Percentiles rank a stretch among this genome's conserved stretches.
Evolutionary conservation across 2,888 invertebrate genomes (phyloP).

Genomic region (Anoplius nigerrimus): DNA sequence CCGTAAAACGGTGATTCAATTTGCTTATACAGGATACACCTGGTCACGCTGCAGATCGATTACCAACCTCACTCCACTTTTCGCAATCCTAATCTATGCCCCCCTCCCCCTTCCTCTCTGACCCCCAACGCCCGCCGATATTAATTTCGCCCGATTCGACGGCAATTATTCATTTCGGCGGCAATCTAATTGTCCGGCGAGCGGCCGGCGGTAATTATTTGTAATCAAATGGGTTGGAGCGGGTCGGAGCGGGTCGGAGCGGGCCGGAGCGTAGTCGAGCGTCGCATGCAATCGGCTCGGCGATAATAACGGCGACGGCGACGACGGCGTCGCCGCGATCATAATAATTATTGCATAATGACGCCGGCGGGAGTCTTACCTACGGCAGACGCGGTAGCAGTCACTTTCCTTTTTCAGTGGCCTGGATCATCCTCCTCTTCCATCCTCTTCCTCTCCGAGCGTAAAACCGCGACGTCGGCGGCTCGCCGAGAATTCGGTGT

Average conservation of each 20-base stretch:
- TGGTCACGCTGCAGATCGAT: too few relatives aligned
- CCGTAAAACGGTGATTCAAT: too few relatives aligned
- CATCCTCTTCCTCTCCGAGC: slow-evolving; percentile 55
- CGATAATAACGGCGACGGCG: slow-evolving; percentile 49
- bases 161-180: neutral
- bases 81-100: too few relatives aligned
- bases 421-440: slow-evolving; percentile 71
- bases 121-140: too few relatives aligned
- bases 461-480: too few relatives aligned
- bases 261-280: slow-evolving; percentile 43
- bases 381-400: slow-evolving; percentile 59
- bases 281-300: slow-evolving; percentile 42
- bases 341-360: slow-evolving; percentile 71
- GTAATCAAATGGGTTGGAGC: slow-evolving; percentile 40
- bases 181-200: slow-evolving; percentile 7
- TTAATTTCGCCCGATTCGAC: too few relatives aligned
- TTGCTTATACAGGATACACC: too few relatives aligned
- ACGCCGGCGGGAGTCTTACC: slow-evolving; percentile 48
- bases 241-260: slow-evolving; percentile 41
- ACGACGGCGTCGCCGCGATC: slow-evolving; percentile 55
- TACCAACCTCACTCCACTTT: too few relatives aligned
- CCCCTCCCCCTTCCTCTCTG: too few relatives aligned
- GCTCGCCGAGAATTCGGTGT: too few relatives aligned
- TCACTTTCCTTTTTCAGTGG: slow-evolving; percentile 73
- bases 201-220: slow-evolving; percentile 33